Evolutionary conservation across 2,113 vertebrate genomes (phyloP), one percentile per base, ranked within the genome.

Genomic region (Trichomycterus rosablanca): DNA sequence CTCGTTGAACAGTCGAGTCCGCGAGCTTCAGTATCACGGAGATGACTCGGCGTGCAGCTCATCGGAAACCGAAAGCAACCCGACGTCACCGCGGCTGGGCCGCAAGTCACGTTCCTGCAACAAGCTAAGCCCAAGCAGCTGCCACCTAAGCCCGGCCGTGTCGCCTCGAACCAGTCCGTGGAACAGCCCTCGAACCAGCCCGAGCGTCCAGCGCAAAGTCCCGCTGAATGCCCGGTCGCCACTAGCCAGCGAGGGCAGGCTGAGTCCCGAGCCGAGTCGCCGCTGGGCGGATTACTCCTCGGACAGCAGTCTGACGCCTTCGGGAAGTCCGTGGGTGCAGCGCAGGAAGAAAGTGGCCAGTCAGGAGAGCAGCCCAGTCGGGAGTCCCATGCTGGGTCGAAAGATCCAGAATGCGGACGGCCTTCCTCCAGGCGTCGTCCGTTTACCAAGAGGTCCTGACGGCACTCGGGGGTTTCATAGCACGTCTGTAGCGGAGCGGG

Each of bases 41-140:
- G 94, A 98, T 0, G 95, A 98, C 79, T 96, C 93, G 0, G 90
- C 92, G 58, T 95, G 93, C 74, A 97, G 95, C 76, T 97, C 95
- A 45, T 98, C 96, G 0, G 96, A 97, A 34, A 90, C 92, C 0
- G 96, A 98, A 63, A 98, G 96, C 78, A 92, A 86, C 35, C 95
- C 95, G 0, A 83, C 92, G 0, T 97, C 96, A 0, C 96, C 96
- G 0, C 54, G 88, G 58, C 82, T 93, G 3, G 84, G 87, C 28
- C 85, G 94, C 8, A 91, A 85, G 71, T 84, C 80, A 0, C 78
- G 70, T 10, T 78, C 73, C 1, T 55, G 23, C 24, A 90, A 85
- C 76, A 95, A 90, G 78, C 82, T 97, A 59, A 94, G 92, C 65
- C 94, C 91, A 0, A 30, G 85, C 1, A 78, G 83, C 77, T 65